phyloP scores from a whole-genome alignment of 2,888 invertebrate species.

The Blastobasis lacticolella region DNA sequence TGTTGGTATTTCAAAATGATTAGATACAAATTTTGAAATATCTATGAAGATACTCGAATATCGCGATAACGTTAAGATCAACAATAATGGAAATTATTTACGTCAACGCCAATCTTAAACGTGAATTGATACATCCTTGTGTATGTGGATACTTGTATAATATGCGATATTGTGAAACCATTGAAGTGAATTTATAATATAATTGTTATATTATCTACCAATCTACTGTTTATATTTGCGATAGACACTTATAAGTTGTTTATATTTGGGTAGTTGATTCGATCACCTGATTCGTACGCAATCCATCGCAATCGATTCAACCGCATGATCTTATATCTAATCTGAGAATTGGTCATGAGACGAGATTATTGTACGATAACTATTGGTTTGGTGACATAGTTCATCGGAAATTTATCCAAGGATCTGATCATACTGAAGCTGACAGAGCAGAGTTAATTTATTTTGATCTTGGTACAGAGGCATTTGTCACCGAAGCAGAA shows the following conservation, averaged over 20 bases:
- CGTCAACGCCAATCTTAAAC: no score
- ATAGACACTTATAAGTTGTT: conserved; percentile 27
- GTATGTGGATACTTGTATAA: not conserved
- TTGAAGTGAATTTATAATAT: conserved; percentile 26
- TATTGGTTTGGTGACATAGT: conserved; percentile 13
- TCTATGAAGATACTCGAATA: no score
- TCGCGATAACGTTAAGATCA: no score
- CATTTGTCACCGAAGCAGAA: no score
- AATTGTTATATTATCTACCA: conserved; percentile 11
- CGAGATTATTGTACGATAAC: conserved; percentile 13
- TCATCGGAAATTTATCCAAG: conserved; percentile 4
- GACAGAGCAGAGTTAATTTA: no score
- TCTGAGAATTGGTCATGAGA: conserved; percentile 17
- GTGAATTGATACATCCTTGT: not conserved
- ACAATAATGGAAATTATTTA: no score
- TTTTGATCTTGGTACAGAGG: no score
- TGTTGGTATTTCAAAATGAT: no score
- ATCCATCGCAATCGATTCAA: conserved; percentile 15
- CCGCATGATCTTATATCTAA: conserved; percentile 39
- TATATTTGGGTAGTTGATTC: conserved; percentile 26
- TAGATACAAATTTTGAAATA: no score
- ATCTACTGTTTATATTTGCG: no score
- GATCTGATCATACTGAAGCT: not conserved
- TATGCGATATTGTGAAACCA: conserved; percentile 6
- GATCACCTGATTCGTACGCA: conserved; percentile 46